Percentiles rank a stretch among this genome's conserved stretches.
Evolutionary conservation across 2,797 vertebrate species (phyloP).

Genomic region (Sebastes nivosus): DNA sequence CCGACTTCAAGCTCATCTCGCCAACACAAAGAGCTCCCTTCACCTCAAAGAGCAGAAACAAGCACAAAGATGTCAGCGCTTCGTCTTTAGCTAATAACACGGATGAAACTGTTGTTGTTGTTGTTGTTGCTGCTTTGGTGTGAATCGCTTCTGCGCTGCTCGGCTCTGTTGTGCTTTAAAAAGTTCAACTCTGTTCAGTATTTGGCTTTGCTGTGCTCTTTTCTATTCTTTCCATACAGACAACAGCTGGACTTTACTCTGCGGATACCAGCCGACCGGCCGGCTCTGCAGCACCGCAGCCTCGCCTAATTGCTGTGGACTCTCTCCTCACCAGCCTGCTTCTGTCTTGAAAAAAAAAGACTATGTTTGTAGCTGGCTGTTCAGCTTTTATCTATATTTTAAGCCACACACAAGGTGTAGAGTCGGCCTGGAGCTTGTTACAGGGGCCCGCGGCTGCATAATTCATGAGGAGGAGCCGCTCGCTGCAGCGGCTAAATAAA

Average conservation of each 20-base stretch:
- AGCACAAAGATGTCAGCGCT: slow-evolving; percentile 26
- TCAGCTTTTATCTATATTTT: slow-evolving; percentile 99
- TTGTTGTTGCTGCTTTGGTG: slow-evolving; percentile 55
- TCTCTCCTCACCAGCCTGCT: slow-evolving; percentile 73
- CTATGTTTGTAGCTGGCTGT: slow-evolving; percentile 90
- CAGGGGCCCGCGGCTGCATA: slow-evolving; percentile 88
- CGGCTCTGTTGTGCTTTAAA: slow-evolving; percentile 30
- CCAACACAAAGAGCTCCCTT: slow-evolving; percentile 48
- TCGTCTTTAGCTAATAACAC: slow-evolving; percentile 35
- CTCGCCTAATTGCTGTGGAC: slow-evolving; percentile 83
- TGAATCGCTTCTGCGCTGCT: slow-evolving; percentile 14
- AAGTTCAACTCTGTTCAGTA: slow-evolving; percentile 30
- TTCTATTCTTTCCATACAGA: slow-evolving; percentile 27
- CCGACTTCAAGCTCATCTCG: slow-evolving; percentile 64
- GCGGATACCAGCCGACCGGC: slow-evolving; percentile 37
- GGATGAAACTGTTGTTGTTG: slow-evolving; percentile 6
- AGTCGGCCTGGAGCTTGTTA: slow-evolving; percentile 93
- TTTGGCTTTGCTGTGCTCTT: slow-evolving; percentile 24
- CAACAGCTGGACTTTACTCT: slow-evolving; percentile 51
- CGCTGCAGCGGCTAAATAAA: slow-evolving; percentile 85
- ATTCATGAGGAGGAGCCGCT: slow-evolving; percentile 89
- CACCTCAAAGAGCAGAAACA: slow-evolving; percentile 33
- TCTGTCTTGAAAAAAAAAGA: slow-evolving; percentile 74
- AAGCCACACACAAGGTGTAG: slow-evolving; percentile 97
- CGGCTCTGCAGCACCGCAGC: slow-evolving; percentile 65